Percentiles rank a stretch among this genome's conserved stretches.
These are phyloP conservation scores for Corythoichthys haematopterus DNA, from an alignment of 2,113 vertebrate genomes.

Conservation along the genomic window DNA sequence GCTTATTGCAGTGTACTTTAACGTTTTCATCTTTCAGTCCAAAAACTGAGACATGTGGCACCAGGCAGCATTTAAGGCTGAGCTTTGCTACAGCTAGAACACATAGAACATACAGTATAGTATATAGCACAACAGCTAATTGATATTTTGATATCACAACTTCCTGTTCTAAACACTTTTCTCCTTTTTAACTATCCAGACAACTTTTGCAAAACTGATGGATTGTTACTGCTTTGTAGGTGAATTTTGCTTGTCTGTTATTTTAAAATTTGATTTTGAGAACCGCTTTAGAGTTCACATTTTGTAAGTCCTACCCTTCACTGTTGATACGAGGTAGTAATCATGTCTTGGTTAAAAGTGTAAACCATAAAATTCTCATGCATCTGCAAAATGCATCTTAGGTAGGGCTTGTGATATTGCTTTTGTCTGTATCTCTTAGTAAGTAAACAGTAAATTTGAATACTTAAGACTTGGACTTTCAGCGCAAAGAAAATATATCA, in stretches of 20 bases:
- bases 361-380: slow-evolving; percentile 45
- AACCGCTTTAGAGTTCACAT: background rate
- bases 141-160: background rate
- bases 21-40: slow-evolving; percentile 4
- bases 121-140: background rate
- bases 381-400: slow-evolving; percentile 32
- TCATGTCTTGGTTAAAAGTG: slow-evolving; percentile 18
- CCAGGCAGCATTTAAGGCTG: slow-evolving; percentile 49
- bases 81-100: slow-evolving; percentile 12
- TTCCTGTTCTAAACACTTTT: background rate
- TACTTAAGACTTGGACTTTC: slow-evolving; percentile 22
- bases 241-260: background rate
- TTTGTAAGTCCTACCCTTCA: slow-evolving; percentile 30
- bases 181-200: slow-evolving; percentile 8
- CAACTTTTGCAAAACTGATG: background rate
- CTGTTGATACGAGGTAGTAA: slow-evolving; percentile 48
- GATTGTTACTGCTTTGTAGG: background rate
- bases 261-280: background rate
- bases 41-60: slow-evolving; percentile 32
- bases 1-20: slow-evolving; percentile 3
- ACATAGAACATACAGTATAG: background rate
- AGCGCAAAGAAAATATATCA: slow-evolving; percentile 21
- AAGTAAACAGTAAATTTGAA: slow-evolving; percentile 18
- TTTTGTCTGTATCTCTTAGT: slow-evolving; percentile 56
- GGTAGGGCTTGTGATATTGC: slow-evolving; percentile 35